These are phyloP conservation scores for Manduca sexta DNA, from an alignment of 1,140 invertebrate species.

Conservation along the genomic window DNA sequence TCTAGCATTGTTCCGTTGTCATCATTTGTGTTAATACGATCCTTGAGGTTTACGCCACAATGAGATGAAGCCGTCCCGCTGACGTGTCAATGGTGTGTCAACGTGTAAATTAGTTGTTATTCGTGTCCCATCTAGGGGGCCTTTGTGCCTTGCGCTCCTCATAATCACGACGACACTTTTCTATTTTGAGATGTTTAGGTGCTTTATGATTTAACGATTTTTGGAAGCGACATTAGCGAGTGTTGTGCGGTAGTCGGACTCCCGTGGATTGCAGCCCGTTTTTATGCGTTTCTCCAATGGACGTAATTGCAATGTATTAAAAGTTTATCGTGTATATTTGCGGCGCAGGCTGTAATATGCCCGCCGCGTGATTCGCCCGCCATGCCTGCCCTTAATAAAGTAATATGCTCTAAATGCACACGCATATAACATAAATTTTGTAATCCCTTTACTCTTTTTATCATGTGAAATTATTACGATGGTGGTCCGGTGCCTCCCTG, in stretches of 20 bases:
- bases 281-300: conserved; percentile 56
- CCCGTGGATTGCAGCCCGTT: conserved; percentile 22
- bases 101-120: conserved; percentile 68
- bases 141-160: conserved; percentile 39
- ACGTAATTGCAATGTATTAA: conserved; percentile 66
- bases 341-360: conserved; percentile 33
- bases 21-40: conserved; percentile 70
- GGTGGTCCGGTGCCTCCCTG: conserved; percentile 45
- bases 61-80: conserved; percentile 55
- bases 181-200: conserved; percentile 35
- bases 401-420: conserved; percentile 69
- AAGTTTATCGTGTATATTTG: conserved; percentile 52
- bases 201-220: conserved; percentile 19
- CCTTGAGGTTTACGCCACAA: conserved; percentile 69
- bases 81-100: conserved; percentile 62
- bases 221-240: not conserved
- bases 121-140: conserved; percentile 48
- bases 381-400: conserved; percentile 65
- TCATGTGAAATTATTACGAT: conserved; percentile 58
- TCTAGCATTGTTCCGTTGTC: conserved; percentile 60
- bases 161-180: conserved; percentile 44
- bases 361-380: conserved; percentile 47
- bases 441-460: conserved; percentile 58
- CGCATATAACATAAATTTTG: conserved; percentile 68
- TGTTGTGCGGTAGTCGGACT: conserved; percentile 5